Evolutionary conservation across 2,797 vertebrate species (phyloP).

Genomic region (Gadopsis bispinosus): DNA sequence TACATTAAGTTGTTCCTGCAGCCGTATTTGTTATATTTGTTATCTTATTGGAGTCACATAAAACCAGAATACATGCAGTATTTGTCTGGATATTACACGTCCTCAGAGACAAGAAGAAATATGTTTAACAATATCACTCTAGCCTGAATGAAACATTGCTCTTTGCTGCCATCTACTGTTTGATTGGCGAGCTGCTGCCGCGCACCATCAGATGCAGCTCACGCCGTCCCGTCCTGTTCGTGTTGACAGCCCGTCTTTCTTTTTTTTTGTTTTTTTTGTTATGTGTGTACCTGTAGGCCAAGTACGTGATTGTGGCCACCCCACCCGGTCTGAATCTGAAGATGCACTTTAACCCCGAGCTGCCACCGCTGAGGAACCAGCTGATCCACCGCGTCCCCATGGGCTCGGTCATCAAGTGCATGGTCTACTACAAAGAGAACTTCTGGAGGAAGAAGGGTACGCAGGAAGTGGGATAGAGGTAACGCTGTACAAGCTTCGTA

Average conservation of each 20-base stretch:
- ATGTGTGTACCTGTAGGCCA: slow-evolving; percentile 80
- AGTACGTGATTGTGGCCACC: slow-evolving; percentile 91
- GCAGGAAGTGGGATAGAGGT: neutral
- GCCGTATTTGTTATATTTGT: neutral
- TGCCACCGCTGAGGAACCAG: slow-evolving; percentile 95
- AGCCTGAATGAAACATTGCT: slow-evolving; percentile 1
- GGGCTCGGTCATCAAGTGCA: slow-evolving; percentile 98
- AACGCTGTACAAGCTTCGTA: neutral
- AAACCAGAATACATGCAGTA: neutral
- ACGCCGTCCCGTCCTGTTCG: neutral
- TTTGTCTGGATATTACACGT: neutral
- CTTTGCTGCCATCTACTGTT: slow-evolving; percentile 65
- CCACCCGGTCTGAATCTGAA: slow-evolving; percentile 91
- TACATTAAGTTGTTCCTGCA: too few species aligned
- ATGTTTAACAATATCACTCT: neutral
- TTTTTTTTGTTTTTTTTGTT: neutral
- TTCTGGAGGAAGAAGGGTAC: slow-evolving; percentile 96
- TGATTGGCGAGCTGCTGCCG: neutral
- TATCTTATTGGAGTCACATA: neutral
- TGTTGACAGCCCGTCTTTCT: neutral
- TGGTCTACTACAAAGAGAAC: slow-evolving; percentile 96
- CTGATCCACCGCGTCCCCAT: slow-evolving; percentile 93
- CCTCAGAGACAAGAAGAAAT: neutral
- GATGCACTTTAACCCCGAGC: slow-evolving; percentile 94
- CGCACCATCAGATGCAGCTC: neutral